Conservation (phyloP, 2,797 vertebrate genomes). For the Pseudomugil gertrudae region DNA sequence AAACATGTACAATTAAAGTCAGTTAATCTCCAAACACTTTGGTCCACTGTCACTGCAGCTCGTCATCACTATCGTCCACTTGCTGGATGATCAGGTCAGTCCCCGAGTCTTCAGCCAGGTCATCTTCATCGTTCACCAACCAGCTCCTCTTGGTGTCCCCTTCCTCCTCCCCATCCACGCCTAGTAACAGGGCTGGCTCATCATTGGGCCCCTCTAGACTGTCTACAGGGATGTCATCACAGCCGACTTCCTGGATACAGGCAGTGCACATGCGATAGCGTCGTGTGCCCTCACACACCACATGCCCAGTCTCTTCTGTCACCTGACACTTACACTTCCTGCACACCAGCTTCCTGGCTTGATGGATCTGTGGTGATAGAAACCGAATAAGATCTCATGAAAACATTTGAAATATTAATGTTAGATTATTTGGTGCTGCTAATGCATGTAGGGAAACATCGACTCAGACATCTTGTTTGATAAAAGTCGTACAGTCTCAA, state of each 20-base stretch:
- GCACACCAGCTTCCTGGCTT: constrained; percentile 96
- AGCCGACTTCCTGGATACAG: constrained; percentile 92
- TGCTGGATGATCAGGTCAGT: constrained; percentile 94
- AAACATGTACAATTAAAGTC: constrained; percentile 10
- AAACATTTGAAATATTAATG: background rate
- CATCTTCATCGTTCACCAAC: constrained; percentile 87
- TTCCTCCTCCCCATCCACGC: constrained; percentile 87
- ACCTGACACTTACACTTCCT: constrained; percentile 95
- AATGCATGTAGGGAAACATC: background rate
- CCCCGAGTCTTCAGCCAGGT: constrained; percentile 92
- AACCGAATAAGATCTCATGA: background rate
- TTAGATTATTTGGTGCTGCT: background rate
- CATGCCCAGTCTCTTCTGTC: constrained; percentile 91
- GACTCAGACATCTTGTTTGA: background rate
- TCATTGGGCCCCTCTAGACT: constrained; percentile 72
- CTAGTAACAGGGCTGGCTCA: constrained; percentile 83
- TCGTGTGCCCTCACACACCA: constrained; percentile 93
- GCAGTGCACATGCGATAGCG: constrained; percentile 92
- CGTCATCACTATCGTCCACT: constrained; percentile 95
- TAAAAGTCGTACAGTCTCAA: constrained; percentile 86
- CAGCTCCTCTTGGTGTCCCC: constrained; percentile 87
- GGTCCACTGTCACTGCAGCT: constrained; percentile 79
- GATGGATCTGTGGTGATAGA: constrained; percentile 87
- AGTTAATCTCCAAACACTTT: constrained; percentile 38
- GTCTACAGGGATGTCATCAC: constrained; percentile 88